Conservation (phyloP, 1,140 invertebrate genomes). For the Heliothis subflexa region DNA sequence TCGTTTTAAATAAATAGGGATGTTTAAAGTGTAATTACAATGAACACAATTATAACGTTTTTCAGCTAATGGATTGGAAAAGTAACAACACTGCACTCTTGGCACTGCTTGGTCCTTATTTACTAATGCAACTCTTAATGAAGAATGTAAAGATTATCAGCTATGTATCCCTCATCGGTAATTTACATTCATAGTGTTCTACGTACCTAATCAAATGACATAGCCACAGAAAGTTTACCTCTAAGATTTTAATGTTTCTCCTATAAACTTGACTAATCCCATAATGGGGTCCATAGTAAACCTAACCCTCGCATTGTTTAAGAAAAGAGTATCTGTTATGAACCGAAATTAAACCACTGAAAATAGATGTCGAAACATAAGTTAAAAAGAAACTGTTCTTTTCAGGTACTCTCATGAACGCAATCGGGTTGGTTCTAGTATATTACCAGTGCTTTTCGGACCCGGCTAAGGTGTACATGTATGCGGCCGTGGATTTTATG, state of each 20-base stretch:
- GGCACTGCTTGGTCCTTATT: constrained; percentile 61
- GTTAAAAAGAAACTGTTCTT: neutral
- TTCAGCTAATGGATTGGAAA: constrained; percentile 70
- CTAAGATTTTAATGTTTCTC: too few relatives aligned
- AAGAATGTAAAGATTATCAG: constrained; percentile 68
- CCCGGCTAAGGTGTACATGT: neutral
- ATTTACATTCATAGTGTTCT: too few relatives aligned
- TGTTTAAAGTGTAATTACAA: too few relatives aligned
- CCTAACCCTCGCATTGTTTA: too few relatives aligned
- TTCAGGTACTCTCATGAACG: constrained; percentile 7
- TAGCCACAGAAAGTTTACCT: too few relatives aligned
- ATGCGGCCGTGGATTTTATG: neutral
- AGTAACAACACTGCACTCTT: constrained; percentile 62
- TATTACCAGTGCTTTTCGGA: neutral
- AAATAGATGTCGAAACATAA: too few relatives aligned
- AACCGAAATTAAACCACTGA: too few relatives aligned
- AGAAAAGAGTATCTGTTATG: too few relatives aligned
- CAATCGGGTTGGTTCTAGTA: neutral
- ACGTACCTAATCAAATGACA: too few relatives aligned
- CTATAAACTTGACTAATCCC: neutral
- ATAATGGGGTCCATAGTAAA: neutral
- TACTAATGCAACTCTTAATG: constrained; percentile 69
- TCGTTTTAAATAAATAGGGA: too few relatives aligned
- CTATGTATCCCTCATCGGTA: constrained; percentile 70
- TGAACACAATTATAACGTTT: neutral